Percentiles rank a stretch among this genome's conserved stretches.
phyloP scores from a whole-genome alignment of 2,797 vertebrate species.

The Peromyscus eremicus region DNA sequence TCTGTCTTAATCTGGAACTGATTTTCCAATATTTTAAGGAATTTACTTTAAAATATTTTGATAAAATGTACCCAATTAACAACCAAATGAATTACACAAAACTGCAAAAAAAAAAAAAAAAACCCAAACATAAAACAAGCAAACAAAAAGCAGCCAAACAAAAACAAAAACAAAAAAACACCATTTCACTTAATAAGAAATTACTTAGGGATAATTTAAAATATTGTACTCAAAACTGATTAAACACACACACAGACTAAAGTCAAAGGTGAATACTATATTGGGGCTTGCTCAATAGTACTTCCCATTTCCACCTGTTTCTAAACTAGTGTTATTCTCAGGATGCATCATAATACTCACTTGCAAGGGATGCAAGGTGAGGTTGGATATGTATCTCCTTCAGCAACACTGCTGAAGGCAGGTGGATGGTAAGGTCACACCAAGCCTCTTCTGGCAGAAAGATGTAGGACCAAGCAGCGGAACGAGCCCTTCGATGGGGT shows the following conservation, averaged over 20 bases:
- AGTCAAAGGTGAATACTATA: not conserved
- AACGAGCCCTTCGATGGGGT: conserved; percentile 96
- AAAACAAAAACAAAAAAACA: not conserved
- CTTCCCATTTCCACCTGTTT: conserved; percentile 34
- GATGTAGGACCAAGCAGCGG: conserved; percentile 99
- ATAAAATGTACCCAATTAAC: not conserved
- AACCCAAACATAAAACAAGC: too few species aligned
- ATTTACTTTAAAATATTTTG: not conserved
- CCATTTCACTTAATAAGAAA: not conserved
- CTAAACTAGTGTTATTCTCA: conserved; percentile 4
- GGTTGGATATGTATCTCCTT: conserved; percentile 99
- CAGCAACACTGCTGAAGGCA: conserved; percentile 97
- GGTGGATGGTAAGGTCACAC: conserved; percentile 99
- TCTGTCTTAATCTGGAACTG: not conserved
- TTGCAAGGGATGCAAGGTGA: conserved; percentile 98
- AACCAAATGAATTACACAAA: not conserved
- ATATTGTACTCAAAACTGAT: not conserved
- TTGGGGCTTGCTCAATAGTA: not conserved
- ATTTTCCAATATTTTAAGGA: not conserved
- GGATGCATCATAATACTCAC: conserved; percentile 88
- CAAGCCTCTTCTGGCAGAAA: conserved; percentile 98
- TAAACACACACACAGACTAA: not conserved
- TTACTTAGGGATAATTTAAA: not conserved
- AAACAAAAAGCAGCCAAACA: too few species aligned
- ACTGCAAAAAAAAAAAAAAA: not conserved